Evolutionary conservation across 2,888 invertebrate species (phyloP).

Genomic region (Aphodius sticticus): DNA sequence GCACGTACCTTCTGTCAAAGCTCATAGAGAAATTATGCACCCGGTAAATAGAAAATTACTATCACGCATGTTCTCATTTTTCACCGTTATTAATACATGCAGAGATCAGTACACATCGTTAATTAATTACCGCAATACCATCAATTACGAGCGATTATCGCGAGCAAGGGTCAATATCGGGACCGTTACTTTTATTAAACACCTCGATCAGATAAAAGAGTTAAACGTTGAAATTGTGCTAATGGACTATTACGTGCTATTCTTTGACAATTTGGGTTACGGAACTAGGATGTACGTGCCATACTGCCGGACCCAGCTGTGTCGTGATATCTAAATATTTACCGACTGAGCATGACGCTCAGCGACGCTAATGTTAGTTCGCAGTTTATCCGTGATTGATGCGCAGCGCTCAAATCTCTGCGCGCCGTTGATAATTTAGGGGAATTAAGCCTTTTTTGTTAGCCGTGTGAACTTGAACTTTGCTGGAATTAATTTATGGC

Average conservation of each 20-base stretch:
- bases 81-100: not conserved
- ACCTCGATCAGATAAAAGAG: not conserved
- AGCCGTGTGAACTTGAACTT: not conserved
- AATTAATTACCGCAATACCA: not conserved
- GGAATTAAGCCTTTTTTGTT: not conserved
- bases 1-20: not conserved
- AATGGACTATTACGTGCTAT: slow-evolving; percentile 15
- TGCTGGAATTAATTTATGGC: not conserved
- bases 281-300: slow-evolving; percentile 24
- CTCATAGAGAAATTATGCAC: not conserved
- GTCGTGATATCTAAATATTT: not conserved
- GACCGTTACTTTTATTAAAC: not conserved
- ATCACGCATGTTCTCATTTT: not conserved
- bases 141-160: not conserved
- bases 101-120: not conserved
- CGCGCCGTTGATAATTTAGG: not conserved
- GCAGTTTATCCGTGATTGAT: not conserved
- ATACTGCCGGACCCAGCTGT: not conserved
- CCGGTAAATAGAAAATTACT: not conserved
- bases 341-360: not conserved
- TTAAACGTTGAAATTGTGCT: not conserved
- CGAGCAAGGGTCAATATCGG: not conserved
- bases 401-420: not conserved
- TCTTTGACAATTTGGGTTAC: slow-evolving; percentile 22
- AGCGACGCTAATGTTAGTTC: too few relatives aligned